Evolutionary conservation across 2,888 invertebrate genomes (phyloP).

Genomic region (Hydrotaea diabolus): DNA sequence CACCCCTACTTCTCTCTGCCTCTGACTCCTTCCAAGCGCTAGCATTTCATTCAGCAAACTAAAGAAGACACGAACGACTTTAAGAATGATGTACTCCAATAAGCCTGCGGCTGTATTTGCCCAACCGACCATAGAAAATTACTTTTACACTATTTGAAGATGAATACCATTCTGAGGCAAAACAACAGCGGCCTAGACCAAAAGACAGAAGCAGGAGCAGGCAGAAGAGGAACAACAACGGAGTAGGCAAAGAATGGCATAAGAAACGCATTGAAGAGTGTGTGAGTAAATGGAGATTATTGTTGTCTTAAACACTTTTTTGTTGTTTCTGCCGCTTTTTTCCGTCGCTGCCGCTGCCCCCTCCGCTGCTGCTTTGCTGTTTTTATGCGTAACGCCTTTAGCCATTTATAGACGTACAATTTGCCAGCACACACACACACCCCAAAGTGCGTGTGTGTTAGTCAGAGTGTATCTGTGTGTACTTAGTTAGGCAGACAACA

Average conservation of each 20-base stretch:
- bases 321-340: constrained; percentile 24
- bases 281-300: constrained; percentile 56
- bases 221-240: not conserved
- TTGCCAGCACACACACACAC: not conserved
- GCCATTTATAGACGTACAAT: constrained; percentile 27
- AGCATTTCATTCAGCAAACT: too few species aligned
- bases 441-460: not conserved
- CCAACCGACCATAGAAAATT: constrained; percentile 65
- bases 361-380: constrained; percentile 13
- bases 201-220: not conserved
- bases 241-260: not conserved
- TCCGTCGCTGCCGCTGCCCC: not conserved
- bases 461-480: not conserved
- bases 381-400: constrained; percentile 63
- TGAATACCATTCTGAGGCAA: not conserved
- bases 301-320: constrained; percentile 61
- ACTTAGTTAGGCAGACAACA: constrained; percentile 49
- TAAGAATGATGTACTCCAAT: constrained; percentile 37
- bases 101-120: constrained; percentile 49
- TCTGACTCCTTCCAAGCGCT: not conserved
- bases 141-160: constrained; percentile 61
- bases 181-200: not conserved
- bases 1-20: not conserved
- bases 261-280: constrained; percentile 31
- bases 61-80: constrained; percentile 15